Evolutionary conservation across 2,113 vertebrate genomes (phyloP).

Genomic region (Grammomys surdaster): DNA sequence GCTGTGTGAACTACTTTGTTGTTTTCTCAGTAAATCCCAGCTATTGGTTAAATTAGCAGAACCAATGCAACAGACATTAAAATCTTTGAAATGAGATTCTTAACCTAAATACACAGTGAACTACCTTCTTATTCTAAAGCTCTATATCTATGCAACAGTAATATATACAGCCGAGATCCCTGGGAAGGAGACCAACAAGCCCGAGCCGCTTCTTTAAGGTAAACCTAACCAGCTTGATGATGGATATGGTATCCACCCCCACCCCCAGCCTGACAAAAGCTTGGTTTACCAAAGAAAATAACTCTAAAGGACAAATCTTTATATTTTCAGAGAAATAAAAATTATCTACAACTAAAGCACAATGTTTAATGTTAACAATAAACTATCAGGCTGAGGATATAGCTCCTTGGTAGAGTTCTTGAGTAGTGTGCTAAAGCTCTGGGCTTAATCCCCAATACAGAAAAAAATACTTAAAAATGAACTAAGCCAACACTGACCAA

Average conservation of each 20-base stretch:
- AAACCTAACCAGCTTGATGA: not conserved
- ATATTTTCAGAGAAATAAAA: constrained; percentile 43
- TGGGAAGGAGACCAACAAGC: not conserved
- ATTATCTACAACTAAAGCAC: not conserved
- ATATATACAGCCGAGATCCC: not conserved
- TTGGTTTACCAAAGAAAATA: not conserved
- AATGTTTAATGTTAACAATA: constrained; percentile 7
- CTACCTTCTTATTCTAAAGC: not conserved
- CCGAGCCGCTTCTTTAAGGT: not conserved
- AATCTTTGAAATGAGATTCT: not conserved
- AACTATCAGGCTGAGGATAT: not conserved
- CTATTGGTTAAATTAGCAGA: not conserved
- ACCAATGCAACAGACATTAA: not conserved
- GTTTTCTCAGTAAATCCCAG: not conserved
- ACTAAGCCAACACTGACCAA: not conserved
- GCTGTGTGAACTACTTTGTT: not conserved
- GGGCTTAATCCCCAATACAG: not conserved
- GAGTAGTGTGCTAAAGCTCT: not conserved
- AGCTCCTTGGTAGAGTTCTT: not conserved
- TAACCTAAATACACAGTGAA: not conserved
- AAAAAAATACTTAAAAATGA: not conserved
- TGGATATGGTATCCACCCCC: not conserved
- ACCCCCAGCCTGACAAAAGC: not conserved
- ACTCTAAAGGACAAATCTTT: constrained; percentile 43
- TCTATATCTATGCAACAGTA: not conserved